phyloP scores from a whole-genome alignment of 2,113 vertebrate genomes.

The Leptobrachium ailaonicum region DNA sequence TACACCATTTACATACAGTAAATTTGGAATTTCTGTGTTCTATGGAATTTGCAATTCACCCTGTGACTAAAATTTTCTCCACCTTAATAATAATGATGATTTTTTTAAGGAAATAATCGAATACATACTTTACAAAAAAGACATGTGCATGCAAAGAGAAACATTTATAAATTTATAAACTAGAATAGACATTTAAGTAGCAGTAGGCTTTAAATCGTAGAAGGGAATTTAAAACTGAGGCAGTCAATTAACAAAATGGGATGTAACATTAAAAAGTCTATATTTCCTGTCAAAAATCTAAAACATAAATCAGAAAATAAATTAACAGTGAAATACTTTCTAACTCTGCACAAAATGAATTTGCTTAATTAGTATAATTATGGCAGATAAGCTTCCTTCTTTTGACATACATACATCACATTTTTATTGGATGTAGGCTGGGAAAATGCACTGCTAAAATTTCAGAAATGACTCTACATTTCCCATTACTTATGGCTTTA shows the following conservation, averaged over 20 bases:
- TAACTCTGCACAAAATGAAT: constrained; percentile 28
- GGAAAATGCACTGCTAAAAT: constrained; percentile 5
- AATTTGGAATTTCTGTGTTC: too few relatives aligned
- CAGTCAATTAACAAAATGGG: constrained; percentile 22
- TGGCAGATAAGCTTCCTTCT: neutral
- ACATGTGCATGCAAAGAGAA: neutral
- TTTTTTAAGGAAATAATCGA: neutral
- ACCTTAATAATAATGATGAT: neutral
- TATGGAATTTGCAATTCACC: too few relatives aligned
- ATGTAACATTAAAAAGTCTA: constrained; percentile 34
- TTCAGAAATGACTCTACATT: neutral
- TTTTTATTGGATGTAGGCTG: constrained; percentile 7
- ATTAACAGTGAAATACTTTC: constrained; percentile 19
- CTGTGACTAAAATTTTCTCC: too few relatives aligned
- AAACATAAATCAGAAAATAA: constrained; percentile 39
- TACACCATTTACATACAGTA: too few relatives aligned
- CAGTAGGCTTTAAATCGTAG: constrained; percentile 14
- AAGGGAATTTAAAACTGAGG: constrained; percentile 12
- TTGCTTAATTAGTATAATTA: constrained; percentile 38
- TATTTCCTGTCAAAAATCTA: constrained; percentile 22
- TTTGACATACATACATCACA: constrained; percentile 18
- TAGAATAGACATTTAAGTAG: constrained; percentile 1
- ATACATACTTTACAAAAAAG: constrained; percentile 1
- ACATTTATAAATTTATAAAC: constrained; percentile 12
- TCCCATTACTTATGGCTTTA: neutral